Percentiles rank a stretch among this genome's conserved stretches.
These are phyloP conservation scores for Empis livida DNA, from an alignment of 2,888 invertebrate genomes.

Conservation along the genomic window DNA sequence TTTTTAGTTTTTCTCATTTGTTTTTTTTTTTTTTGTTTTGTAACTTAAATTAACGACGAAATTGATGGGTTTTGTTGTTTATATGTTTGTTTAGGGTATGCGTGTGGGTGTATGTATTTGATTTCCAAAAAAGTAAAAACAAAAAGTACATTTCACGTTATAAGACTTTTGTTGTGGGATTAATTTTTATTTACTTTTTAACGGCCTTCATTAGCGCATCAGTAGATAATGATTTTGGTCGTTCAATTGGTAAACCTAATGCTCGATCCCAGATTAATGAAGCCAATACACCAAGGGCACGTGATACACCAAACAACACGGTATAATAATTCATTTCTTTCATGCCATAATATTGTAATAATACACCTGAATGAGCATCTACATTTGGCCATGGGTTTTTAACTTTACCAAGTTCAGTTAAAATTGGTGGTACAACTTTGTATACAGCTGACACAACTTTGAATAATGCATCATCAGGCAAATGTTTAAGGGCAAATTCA, in stretches of 20 bases:
- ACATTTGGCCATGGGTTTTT: constrained; percentile 92
- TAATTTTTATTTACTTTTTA: constrained; percentile 27
- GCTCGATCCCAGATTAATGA: constrained; percentile 74
- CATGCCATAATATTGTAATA: constrained; percentile 72
- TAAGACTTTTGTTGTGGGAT: neutral
- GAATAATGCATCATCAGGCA: constrained; percentile 71
- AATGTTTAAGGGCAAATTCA: constrained; percentile 73
- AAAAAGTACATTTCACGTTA: no score
- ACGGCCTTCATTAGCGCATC: constrained; percentile 39
- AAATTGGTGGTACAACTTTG: constrained; percentile 70
- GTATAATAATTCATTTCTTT: constrained; percentile 87
- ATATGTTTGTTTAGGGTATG: no score
- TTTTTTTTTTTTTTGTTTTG: no score
- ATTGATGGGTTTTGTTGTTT: no score
- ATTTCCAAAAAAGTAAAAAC: no score
- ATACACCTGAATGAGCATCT: constrained; percentile 78
- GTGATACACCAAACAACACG: constrained; percentile 76
- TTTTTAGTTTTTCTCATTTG: no score
- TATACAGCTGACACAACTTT: constrained; percentile 67
- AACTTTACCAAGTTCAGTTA: constrained; percentile 72
- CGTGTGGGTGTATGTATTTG: no score
- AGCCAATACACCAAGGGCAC: constrained; percentile 70
- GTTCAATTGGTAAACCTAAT: constrained; percentile 69
- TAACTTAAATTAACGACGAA: no score
- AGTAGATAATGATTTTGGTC: constrained; percentile 68